These are phyloP conservation scores for Epinotia brunnichana DNA, from an alignment of 2,888 invertebrate genomes.

Conservation along the genomic window DNA sequence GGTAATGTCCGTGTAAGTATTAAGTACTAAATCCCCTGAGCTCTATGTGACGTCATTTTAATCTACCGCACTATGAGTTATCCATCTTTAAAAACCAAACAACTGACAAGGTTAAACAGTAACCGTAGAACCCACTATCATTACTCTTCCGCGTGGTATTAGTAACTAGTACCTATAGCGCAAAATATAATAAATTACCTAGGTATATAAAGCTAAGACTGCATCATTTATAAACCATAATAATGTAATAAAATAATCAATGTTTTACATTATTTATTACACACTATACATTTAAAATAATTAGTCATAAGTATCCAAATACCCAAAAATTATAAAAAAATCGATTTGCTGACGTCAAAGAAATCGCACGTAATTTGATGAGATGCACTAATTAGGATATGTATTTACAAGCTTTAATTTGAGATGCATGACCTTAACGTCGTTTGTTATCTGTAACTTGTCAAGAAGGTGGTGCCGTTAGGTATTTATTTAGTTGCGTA, in stretches of 20 bases:
- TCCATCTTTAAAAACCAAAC: slow-evolving; percentile 71
- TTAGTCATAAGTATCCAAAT: background rate
- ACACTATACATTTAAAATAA: background rate
- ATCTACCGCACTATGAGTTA: slow-evolving; percentile 61
- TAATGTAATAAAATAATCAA: background rate
- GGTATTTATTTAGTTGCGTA: slow-evolving; percentile 56
- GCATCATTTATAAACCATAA: background rate
- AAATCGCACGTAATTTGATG: background rate
- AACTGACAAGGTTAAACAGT: slow-evolving; percentile 56
- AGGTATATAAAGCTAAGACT: background rate
- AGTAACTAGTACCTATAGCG: background rate
- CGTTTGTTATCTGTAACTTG: slow-evolving; percentile 45
- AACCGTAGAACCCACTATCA: slow-evolving; percentile 29
- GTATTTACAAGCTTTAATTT: slow-evolving; percentile 10
- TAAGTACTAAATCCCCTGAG: slow-evolving; percentile 62
- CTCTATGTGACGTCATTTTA: slow-evolving; percentile 61
- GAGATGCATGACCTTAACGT: slow-evolving; percentile 39
- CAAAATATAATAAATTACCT: background rate
- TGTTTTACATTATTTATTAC: too few relatives aligned
- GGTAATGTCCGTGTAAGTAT: too few relatives aligned
- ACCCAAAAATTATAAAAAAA: background rate
- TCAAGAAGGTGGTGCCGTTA: slow-evolving; percentile 51
- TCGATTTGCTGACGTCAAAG: background rate
- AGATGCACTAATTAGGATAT: background rate
- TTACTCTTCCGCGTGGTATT: slow-evolving; percentile 25